These are phyloP conservation scores for Regulus satrapa DNA, from an alignment of 2,113 vertebrate genomes.

Conservation along the genomic window DNA sequence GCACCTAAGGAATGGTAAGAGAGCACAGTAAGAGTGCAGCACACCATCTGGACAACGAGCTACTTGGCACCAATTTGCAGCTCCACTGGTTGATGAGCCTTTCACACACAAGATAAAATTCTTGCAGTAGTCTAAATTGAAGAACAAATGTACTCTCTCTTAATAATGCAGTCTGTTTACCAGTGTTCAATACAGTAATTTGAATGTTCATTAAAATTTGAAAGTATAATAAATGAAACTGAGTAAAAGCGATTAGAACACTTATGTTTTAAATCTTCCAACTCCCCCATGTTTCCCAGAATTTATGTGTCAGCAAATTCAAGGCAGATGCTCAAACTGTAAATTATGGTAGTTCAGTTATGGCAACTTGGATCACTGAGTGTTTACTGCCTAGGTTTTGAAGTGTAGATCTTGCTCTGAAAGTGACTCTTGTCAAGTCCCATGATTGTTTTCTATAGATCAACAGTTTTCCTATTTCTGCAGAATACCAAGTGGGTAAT, in stretches of 20 bases:
- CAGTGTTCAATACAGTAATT: neutral
- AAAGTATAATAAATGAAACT: neutral
- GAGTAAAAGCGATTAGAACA: neutral
- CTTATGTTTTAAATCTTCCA: neutral
- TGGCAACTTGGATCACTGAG: neutral
- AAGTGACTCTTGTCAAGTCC: neutral
- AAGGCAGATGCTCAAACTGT: neutral
- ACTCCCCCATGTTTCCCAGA: neutral
- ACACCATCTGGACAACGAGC: neutral
- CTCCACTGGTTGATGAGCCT: neutral
- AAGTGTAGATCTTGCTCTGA: neutral
- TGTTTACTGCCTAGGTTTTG: neutral
- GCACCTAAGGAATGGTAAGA: neutral
- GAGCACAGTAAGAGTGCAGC: neutral
- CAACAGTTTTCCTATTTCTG: neutral
- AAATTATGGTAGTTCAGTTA: neutral
- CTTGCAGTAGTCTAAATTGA: neutral
- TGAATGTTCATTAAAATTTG: neutral
- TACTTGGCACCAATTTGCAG: neutral
- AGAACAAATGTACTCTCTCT: neutral
- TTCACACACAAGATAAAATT: neutral
- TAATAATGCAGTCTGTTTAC: neutral
- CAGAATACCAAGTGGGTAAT: neutral
- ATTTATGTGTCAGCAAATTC: constrained; percentile 9
- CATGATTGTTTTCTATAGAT: neutral